These are phyloP conservation scores for Stichopus chloronotus DNA, from an alignment of 35 echinoderm and acorn worm genomes.

Conservation along the genomic window DNA sequence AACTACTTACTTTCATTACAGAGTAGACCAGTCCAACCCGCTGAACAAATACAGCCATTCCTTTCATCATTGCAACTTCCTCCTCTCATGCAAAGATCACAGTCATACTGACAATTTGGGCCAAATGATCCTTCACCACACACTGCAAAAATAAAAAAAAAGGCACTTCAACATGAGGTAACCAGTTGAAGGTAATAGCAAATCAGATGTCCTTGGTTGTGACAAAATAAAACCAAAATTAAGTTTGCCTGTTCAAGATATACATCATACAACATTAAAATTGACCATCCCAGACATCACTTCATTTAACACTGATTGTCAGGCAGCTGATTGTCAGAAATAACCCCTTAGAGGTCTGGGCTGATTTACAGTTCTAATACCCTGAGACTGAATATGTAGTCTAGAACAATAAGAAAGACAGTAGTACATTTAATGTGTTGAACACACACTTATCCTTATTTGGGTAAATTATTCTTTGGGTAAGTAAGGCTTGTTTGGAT, in stretches of 20 bases:
- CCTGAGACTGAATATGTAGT: no score
- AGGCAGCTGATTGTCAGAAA: neutral
- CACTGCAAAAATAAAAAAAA: constrained; percentile 30
- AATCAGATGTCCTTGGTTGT: neutral
- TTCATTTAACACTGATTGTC: neutral
- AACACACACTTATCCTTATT: no score
- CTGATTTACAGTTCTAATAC: no score
- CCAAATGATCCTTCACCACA: constrained; percentile 74
- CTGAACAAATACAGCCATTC: constrained; percentile 71
- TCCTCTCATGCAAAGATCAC: constrained; percentile 74
- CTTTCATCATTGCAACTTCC: constrained; percentile 66
- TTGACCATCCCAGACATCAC: neutral
- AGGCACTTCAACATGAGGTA: neutral
- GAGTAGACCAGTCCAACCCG: constrained; percentile 76
- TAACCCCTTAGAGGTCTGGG: no score
- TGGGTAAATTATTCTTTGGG: no score
- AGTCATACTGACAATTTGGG: constrained; percentile 66
- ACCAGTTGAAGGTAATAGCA: no score
- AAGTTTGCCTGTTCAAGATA: neutral
- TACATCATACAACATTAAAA: neutral
- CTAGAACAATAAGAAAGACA: no score
- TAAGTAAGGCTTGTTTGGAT: no score
- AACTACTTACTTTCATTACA: constrained; percentile 94
- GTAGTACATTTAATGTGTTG: no score
- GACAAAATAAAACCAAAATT: neutral